Evolutionary conservation across 2,113 vertebrate species (phyloP).

Genomic region (Urocolius indicus): DNA sequence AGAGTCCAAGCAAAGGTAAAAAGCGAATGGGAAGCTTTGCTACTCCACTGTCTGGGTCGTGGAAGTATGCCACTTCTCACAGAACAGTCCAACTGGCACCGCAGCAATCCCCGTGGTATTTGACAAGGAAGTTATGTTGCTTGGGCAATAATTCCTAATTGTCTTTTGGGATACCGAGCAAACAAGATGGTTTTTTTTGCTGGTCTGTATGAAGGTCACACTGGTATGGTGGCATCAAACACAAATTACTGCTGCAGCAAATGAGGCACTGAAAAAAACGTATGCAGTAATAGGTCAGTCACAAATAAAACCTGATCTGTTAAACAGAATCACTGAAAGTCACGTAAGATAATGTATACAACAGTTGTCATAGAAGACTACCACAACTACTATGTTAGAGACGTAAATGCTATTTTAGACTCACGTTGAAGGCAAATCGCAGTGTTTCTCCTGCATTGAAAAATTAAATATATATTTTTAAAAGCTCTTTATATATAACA

Average conservation of each 20-base stretch:
- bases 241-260: constrained; percentile 14
- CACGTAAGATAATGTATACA: background rate
- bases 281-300: constrained; percentile 8
- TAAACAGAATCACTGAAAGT: background rate
- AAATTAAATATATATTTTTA: background rate
- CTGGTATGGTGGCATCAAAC: background rate
- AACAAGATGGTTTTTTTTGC: constrained; percentile 17
- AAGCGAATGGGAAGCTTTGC: background rate
- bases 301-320: background rate
- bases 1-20: background rate
- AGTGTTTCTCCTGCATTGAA: constrained; percentile 11
- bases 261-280: background rate
- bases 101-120: constrained; percentile 55
- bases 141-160: constrained; percentile 72
- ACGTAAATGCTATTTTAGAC: background rate
- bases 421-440: background rate
- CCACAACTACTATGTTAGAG: background rate
- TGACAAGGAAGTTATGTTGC: constrained; percentile 66
- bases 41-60: background rate
- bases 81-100: constrained; percentile 38
- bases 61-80: constrained; percentile 5
- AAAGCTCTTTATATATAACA: constrained; percentile 1
- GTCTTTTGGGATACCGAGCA: constrained; percentile 55
- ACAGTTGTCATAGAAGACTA: background rate
- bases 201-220: constrained; percentile 63